Evolutionary conservation across 2,797 vertebrate genomes (phyloP).

Genomic region (Alosa sapidissima): DNA sequence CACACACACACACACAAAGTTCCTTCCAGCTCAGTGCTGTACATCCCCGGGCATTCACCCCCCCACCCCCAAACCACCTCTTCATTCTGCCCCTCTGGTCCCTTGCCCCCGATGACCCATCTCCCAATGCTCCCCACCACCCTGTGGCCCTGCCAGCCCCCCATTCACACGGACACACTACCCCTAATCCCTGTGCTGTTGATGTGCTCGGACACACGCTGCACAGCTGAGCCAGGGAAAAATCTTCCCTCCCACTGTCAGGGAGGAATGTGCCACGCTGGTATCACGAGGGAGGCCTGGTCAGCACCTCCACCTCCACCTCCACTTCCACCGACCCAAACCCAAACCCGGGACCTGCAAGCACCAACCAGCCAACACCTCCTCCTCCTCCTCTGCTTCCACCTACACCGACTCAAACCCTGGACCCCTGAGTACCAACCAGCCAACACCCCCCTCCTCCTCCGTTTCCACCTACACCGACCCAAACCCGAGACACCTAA

Average conservation of each 20-base stretch:
- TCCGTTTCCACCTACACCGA: no score
- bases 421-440: no score
- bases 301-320: not conserved
- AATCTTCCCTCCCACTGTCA: constrained; percentile 36
- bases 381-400: not conserved
- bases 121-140: not conserved
- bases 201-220: constrained; percentile 48
- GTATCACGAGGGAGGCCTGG: constrained; percentile 37
- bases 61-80: not conserved
- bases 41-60: not conserved
- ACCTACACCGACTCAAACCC: not conserved
- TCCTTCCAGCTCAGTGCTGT: not conserved
- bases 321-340: not conserved
- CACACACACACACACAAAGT: no score
- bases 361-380: not conserved
- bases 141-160: constrained; percentile 33
- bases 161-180: constrained; percentile 39
- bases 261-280: constrained; percentile 58
- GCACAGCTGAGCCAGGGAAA: constrained; percentile 52
- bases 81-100: not conserved
- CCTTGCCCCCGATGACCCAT: constrained; percentile 41
- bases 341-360: not conserved
- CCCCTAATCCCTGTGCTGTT: constrained; percentile 60
- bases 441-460: no score
- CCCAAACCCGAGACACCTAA: no score